Evolutionary conservation across 2,113 vertebrate species (phyloP).

Genomic region (Poecilia latipinna): DNA sequence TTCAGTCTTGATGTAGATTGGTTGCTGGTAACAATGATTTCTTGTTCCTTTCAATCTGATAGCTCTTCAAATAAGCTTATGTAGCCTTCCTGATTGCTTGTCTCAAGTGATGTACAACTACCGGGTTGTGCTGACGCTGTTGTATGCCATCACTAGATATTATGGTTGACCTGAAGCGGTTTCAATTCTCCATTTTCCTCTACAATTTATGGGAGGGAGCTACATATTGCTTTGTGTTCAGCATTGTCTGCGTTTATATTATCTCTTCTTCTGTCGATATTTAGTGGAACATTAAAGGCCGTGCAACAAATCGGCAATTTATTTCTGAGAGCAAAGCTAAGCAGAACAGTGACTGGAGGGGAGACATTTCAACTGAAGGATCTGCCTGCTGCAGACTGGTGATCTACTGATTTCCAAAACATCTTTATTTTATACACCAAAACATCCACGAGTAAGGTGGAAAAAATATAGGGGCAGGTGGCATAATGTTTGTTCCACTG

Average conservation of each 20-base stretch:
- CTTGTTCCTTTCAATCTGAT: conserved; percentile 25
- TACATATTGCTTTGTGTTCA: conserved; percentile 56
- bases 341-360: conserved; percentile 41
- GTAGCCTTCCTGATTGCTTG: conserved; percentile 46
- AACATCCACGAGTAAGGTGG: background rate
- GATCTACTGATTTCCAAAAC: conserved; percentile 28
- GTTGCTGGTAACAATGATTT: conserved; percentile 24
- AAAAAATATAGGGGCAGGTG: conserved; percentile 16
- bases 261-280: conserved; percentile 71
- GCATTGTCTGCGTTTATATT: conserved; percentile 70
- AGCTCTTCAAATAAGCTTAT: conserved; percentile 61
- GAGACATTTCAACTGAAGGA: conserved; percentile 33
- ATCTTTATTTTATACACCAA: conserved; percentile 4
- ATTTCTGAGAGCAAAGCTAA: conserved; percentile 60
- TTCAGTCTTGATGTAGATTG: conserved; percentile 26
- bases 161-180: conserved; percentile 70
- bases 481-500: conserved; percentile 11
- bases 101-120: conserved; percentile 66
- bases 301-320: conserved; percentile 56
- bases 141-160: conserved; percentile 58
- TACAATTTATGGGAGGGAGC: conserved; percentile 38
- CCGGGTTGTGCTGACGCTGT: conserved; percentile 60
- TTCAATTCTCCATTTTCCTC: conserved; percentile 54
- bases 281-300: conserved; percentile 74
- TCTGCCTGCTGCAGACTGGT: conserved; percentile 40